Evolutionary conservation across 2,888 invertebrate genomes (phyloP).

Genomic region (Campoplex nolae): DNA sequence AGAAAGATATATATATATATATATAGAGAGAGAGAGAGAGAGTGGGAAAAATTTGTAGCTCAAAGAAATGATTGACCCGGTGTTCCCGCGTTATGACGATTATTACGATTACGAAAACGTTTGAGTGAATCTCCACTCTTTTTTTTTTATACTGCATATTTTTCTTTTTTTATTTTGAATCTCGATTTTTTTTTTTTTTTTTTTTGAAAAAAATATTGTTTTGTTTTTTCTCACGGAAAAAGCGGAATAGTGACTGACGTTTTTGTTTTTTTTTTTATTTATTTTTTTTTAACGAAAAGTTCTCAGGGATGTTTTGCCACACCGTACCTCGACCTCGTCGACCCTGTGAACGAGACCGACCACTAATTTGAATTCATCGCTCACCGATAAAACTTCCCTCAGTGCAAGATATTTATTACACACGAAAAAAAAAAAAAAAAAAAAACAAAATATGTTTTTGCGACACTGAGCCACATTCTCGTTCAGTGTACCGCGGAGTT

Average conservation of each 20-base stretch:
- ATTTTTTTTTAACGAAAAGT: neutral
- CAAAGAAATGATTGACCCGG: slow-evolving; percentile 33
- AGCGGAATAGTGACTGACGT: neutral
- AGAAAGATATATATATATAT: neutral
- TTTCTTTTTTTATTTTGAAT: neutral
- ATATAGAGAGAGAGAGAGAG: neutral
- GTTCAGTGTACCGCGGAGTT: slow-evolving; percentile 1
- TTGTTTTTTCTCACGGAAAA: slow-evolving; percentile 12
- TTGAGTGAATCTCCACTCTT: slow-evolving; percentile 11
- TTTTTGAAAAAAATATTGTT: neutral
- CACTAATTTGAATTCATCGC: slow-evolving; percentile 7
- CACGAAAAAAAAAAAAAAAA: neutral
- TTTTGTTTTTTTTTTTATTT: neutral
- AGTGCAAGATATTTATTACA: neutral
- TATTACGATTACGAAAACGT: slow-evolving; percentile 44
- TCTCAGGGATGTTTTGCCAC: slow-evolving; percentile 52
- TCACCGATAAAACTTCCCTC: neutral
- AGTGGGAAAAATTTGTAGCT: slow-evolving; percentile 15
- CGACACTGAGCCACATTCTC: neutral
- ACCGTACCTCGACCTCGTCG: slow-evolving; percentile 54
- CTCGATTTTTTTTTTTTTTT: neutral
- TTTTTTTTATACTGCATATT: neutral
- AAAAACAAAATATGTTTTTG: slow-evolving; percentile 18
- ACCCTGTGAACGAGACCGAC: slow-evolving; percentile 60
- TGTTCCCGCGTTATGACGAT: slow-evolving; percentile 51